Conservation (phyloP, 2,797 vertebrate genomes). For the Scomberomorus guttatus region DNA sequence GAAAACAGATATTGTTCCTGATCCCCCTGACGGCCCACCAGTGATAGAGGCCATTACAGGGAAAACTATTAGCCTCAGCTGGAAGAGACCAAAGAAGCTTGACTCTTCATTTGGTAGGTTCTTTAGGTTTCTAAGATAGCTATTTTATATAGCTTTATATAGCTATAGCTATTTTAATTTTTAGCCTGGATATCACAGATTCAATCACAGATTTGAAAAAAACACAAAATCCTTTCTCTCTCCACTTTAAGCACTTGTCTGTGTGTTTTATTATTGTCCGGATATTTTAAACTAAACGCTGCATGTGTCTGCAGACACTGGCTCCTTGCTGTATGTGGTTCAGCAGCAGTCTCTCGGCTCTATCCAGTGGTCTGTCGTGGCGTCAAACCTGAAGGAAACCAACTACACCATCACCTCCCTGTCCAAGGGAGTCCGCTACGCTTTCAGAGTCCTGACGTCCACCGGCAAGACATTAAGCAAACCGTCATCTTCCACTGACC, state of each 20-base stretch:
- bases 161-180: too few relatives aligned
- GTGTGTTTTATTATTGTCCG: neutral
- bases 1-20: constrained; percentile 91
- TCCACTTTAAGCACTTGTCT: neutral
- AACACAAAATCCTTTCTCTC: neutral
- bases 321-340: constrained; percentile 89
- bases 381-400: constrained; percentile 86
- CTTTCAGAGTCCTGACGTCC: constrained; percentile 92
- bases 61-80: constrained; percentile 90
- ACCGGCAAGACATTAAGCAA: constrained; percentile 93
- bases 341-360: constrained; percentile 95
- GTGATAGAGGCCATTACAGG: constrained; percentile 90
- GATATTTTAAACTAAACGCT: neutral
- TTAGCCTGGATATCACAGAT: too few relatives aligned
- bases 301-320: constrained; percentile 81
- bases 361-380: constrained; percentile 91
- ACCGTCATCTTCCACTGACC: constrained; percentile 89
- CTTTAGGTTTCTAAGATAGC: neutral
- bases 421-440: constrained; percentile 91
- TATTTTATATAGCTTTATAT: too few relatives aligned
- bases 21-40: constrained; percentile 92
- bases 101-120: constrained; percentile 90
- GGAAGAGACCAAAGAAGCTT: constrained; percentile 92
- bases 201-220: constrained; percentile 10
- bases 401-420: constrained; percentile 85